Evolutionary conservation across 2,888 invertebrate genomes (phyloP).

Genomic region (Orthosia gracilis): DNA sequence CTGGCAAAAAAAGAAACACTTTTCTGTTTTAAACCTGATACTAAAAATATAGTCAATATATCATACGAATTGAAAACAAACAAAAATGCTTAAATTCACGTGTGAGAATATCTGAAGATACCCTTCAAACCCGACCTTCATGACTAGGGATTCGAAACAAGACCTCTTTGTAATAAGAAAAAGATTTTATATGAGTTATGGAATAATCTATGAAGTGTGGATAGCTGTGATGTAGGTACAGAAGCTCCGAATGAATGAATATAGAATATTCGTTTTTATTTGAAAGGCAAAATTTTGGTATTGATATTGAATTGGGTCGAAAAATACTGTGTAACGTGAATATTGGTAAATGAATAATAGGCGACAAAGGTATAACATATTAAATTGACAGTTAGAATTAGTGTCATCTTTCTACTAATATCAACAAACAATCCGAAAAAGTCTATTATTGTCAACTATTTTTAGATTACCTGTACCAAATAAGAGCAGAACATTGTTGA

Average conservation of each 20-base stretch:
- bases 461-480: no score
- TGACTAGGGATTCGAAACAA: slow-evolving; percentile 42
- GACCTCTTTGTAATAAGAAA: slow-evolving; percentile 54
- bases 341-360: not conserved
- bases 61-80: slow-evolving; percentile 66
- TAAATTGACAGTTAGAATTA: not conserved
- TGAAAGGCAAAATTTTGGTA: not conserved
- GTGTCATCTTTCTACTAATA: not conserved
- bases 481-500: no score
- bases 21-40: not conserved
- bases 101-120: slow-evolving; percentile 36
- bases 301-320: not conserved
- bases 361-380: not conserved
- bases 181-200: slow-evolving; percentile 53
- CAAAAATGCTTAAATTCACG: slow-evolving; percentile 62
- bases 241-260: slow-evolving; percentile 28
- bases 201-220: slow-evolving; percentile 55
- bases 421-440: not conserved
- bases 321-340: no score
- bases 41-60: slow-evolving; percentile 23
- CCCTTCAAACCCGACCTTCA: slow-evolving; percentile 31
- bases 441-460: not conserved
- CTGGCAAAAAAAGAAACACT: not conserved
- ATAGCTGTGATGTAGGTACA: slow-evolving; percentile 43
- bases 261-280: slow-evolving; percentile 8